These are phyloP conservation scores for Agapetus fuscipes DNA, from an alignment of 2,888 invertebrate genomes.

Conservation along the genomic window DNA sequence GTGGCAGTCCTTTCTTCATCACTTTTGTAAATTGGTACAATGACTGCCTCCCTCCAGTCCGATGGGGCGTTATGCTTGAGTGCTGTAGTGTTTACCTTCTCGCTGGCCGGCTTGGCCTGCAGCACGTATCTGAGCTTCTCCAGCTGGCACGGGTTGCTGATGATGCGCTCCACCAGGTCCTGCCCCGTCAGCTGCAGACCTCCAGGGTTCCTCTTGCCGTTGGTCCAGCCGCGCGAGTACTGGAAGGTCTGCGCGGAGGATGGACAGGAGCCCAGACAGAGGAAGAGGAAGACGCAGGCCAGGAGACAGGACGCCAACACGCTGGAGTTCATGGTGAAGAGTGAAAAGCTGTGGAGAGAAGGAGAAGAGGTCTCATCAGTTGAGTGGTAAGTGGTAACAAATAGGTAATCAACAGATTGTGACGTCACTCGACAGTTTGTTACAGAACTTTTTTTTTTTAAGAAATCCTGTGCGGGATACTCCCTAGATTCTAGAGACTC, in stretches of 20 bases:
- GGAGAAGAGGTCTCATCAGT: too few species aligned
- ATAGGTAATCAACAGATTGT: too few species aligned
- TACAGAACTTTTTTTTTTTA: too few species aligned
- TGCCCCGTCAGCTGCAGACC: conserved; percentile 23
- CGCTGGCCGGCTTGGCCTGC: conserved; percentile 39
- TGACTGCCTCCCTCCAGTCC: too few species aligned
- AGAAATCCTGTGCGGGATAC: too few species aligned
- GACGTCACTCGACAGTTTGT: too few species aligned
- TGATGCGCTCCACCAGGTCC: conserved; percentile 32
- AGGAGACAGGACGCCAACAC: conserved; percentile 26
- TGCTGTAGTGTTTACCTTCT: conserved; percentile 34
- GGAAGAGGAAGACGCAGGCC: conserved; percentile 32
- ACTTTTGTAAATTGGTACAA: too few species aligned
- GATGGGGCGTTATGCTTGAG: too few species aligned
- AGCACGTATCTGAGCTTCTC: conserved; percentile 42
- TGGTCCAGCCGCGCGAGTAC: conserved; percentile 70
- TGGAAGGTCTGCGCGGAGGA: conserved; percentile 62
- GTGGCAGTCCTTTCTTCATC: too few species aligned
- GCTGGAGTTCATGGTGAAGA: neutral
- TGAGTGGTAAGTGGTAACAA: too few species aligned
- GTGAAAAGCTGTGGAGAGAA: too few species aligned
- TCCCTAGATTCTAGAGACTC: too few species aligned
- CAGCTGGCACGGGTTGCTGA: conserved; percentile 39
- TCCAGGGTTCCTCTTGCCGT: conserved; percentile 50
- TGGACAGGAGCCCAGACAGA: conserved; percentile 34